Evolutionary conservation across 2,888 invertebrate genomes (phyloP).

Genomic region (Trichacis sp.): DNA sequence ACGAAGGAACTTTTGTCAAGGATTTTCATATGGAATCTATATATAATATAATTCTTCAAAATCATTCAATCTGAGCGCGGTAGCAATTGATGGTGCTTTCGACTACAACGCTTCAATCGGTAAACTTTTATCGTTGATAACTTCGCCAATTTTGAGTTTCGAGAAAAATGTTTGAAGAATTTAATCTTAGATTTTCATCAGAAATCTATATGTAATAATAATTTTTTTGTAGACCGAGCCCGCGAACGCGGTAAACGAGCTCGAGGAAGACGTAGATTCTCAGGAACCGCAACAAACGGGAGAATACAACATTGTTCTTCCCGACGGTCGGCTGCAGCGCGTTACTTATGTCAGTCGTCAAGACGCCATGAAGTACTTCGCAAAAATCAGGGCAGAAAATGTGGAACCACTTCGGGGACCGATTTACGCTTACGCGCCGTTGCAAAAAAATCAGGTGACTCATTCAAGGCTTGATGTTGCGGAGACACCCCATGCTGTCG

Average conservation of each 20-base stretch:
- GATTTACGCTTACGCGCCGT: constrained; percentile 71
- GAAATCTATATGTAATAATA: too few species aligned
- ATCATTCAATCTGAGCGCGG: too few species aligned
- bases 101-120: too few species aligned
- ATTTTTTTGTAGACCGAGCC: constrained; percentile 44
- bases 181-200: too few species aligned
- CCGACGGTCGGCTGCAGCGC: constrained; percentile 75
- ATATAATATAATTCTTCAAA: too few species aligned
- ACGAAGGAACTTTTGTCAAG: too few species aligned
- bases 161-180: too few species aligned
- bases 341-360: constrained; percentile 74
- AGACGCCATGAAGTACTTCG: constrained; percentile 75
- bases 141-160: too few species aligned
- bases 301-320: constrained; percentile 76
- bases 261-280: constrained; percentile 58
- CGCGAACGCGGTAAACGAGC: constrained; percentile 60
- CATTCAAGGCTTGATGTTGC: constrained; percentile 48
- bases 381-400: constrained; percentile 74
- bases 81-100: too few species aligned
- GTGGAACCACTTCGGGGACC: constrained; percentile 76
- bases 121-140: too few species aligned
- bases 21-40: too few species aligned
- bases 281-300: constrained; percentile 66
- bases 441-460: constrained; percentile 60
- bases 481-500: constrained; percentile 15